Evolutionary conservation across 92 coral and sea anemone genomes (phyloP), one percentile per base, ranked within the genome.

Genomic region (Phymanthus crucifer): DNA sequence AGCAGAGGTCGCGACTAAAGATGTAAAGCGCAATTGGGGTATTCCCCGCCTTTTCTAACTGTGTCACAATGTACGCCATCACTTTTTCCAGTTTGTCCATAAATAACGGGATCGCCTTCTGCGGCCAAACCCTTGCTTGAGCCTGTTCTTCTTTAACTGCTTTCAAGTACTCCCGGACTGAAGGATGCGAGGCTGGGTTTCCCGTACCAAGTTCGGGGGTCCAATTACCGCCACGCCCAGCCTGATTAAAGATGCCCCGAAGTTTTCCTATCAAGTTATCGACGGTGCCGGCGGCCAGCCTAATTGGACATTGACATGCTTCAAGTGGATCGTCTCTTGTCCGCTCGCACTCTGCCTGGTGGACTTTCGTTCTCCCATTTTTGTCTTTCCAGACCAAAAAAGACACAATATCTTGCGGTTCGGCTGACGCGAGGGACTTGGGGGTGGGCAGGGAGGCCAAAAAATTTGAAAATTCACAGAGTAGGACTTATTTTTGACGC

Each of bases 241-340:
- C 78, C 32, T 64, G 66, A 45, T 35, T 36, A 64, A 84, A 84
- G 45, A 84, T 84, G 0, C 84, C 32, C 14, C 89, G 77, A 19
- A 79, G 66, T 70, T 83, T 83, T 29, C 79, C 87, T 17, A 84
- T 77, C 70, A 75, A 45, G 70, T 58, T 67, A 70, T 84, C 87
- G 46, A 77, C 83, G n/a, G 83, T 84, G 27, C 87, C 87, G 24
- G 83, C 87, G 26, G 83, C 83, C 29, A 84, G 84, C 23, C 82
- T 72, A 61, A 52, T 33, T 48, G 83, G 83, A 69, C 87, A 84
- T 66, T 31, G 38, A 69, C 87, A 84, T 27, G 78, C 32, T 40
- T 71, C n/a, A n/a, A n/a, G n/a, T n/a, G n/a, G 34, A 65, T 26
- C 36, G 48, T 54, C 68, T 18, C 34, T 73, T 38, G 76, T 78